Conservation (phyloP, 2,888 invertebrate species). For the Drosophila conformis region DNA sequence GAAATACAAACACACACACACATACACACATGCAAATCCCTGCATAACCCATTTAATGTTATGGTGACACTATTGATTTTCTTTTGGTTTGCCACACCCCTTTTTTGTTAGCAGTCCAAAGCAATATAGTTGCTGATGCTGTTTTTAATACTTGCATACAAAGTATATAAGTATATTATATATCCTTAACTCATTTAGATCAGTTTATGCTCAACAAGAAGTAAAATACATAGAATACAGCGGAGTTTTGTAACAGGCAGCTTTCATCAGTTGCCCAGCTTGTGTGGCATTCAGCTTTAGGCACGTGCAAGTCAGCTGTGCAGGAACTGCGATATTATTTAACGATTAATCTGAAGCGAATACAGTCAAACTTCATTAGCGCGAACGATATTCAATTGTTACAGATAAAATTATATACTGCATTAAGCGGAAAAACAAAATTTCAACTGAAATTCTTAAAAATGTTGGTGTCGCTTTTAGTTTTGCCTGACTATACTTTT, state of each 20-base stretch:
- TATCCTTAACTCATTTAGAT: background rate
- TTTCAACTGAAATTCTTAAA: background rate
- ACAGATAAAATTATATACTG: background rate
- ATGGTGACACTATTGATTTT: slow-evolving; percentile 44
- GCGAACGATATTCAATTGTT: background rate
- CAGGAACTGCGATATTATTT: background rate
- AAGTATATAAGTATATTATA: background rate
- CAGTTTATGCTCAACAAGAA: background rate
- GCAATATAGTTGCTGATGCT: background rate
- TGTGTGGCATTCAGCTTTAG: background rate
- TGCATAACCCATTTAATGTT: slow-evolving; percentile 26
- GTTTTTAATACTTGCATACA: background rate
- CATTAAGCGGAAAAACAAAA: background rate
- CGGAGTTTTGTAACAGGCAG: background rate
- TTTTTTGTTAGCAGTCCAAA: slow-evolving; percentile 5
- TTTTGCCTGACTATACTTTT: background rate
- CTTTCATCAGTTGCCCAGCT: background rate
- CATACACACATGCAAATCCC: slow-evolving; percentile 7
- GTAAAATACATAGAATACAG: background rate
- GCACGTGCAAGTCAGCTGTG: background rate
- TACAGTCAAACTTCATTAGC: background rate
- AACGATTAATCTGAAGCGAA: background rate
- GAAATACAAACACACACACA: slow-evolving; percentile 19
- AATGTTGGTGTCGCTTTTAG: background rate
- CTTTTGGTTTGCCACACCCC: slow-evolving; percentile 28